These are phyloP conservation scores for Erebia palarica DNA, from an alignment of 2,888 invertebrate species.

Conservation along the genomic window DNA sequence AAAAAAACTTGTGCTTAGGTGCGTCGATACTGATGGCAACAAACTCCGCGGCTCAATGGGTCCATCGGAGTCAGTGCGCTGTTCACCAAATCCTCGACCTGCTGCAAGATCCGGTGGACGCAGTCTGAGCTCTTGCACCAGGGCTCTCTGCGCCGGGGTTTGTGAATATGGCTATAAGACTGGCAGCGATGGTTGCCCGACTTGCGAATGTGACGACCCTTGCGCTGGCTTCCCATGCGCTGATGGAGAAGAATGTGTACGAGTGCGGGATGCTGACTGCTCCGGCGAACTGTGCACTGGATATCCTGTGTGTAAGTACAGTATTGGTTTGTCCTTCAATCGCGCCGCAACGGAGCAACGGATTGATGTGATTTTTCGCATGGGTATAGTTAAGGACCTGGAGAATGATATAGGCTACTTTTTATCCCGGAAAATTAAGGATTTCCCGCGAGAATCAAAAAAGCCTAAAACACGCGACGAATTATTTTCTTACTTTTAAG, in stretches of 20 bases:
- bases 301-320: slow-evolving; percentile 88
- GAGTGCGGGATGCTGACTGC: slow-evolving; percentile 87
- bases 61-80: slow-evolving; percentile 86
- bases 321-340: too few species aligned
- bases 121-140: slow-evolving; percentile 84
- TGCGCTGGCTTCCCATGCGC: slow-evolving; percentile 90
- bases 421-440: too few species aligned
- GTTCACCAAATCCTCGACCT: slow-evolving; percentile 68
- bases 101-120: slow-evolving; percentile 73
- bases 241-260: slow-evolving; percentile 87
- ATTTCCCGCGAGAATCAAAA: too few species aligned
- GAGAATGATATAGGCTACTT: too few species aligned
- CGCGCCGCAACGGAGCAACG: too few species aligned
- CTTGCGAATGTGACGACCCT: slow-evolving; percentile 93
- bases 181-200: slow-evolving; percentile 87
- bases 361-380: too few species aligned
- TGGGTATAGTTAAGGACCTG: too few species aligned
- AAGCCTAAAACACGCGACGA: too few species aligned
- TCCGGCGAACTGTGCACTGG: slow-evolving; percentile 85
- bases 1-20: slow-evolving; percentile 60
- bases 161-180: slow-evolving; percentile 93
- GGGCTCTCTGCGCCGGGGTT: slow-evolving; percentile 89
- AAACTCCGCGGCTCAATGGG: slow-evolving; percentile 92
- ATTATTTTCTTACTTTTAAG: too few species aligned
- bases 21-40: slow-evolving; percentile 90